Base-by-base conservation (phyloP, 2,888 invertebrate species). In the Apamea sordens region DNA sequence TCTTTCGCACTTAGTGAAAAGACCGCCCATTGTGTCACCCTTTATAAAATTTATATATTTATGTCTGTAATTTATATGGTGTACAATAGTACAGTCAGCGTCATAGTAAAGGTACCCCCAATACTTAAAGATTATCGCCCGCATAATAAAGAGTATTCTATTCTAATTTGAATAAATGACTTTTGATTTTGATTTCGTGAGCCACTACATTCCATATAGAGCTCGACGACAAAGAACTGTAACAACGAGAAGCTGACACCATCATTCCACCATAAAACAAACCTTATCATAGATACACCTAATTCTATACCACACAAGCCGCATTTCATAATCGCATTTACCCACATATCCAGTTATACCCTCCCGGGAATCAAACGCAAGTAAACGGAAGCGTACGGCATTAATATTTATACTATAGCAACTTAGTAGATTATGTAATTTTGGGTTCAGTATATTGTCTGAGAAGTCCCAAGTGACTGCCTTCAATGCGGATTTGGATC, bases 351-450 rank as follows among this genome's bases (percentile, higher is more conserved):
- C 47, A 70, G 13, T 21, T 87, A 84, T 79, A 61, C 75, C 36
- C 91, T 79, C 88, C 24, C 6, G 90, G 89, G 92, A 89, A 76
- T 84, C 76, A 81, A 86, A 86, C 75, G 79, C 44, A 82, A 77
- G 85, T 83, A 86, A 79, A 79, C 77, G 69, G 87, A 88, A 86
- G 81, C 82, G 81, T 88, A 88, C 84, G 78, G 69, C 88, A 91
- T 92, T 89, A 91, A 92, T 92, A 92, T 92, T 91, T 89, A 91
- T 90, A 88, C 32, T 32, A 32, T 79, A 77, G 74, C 65, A 90
- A 90, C 89, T 90, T 91, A 83, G 80, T 81, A 82, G 87, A 89
- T 89, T 89, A 88, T 85, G 86, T 89, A 88, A 89, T 87, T 89
- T 76, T 53, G 83, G 82, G 75, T 73, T 82, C 78, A 74, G 73